A percentile compares a stretch with the other conserved stretches of the same genome.
These are phyloP conservation scores for Zaprionus obscuricornis DNA, from an alignment of 2,888 invertebrate genomes.

Conservation along the genomic window DNA sequence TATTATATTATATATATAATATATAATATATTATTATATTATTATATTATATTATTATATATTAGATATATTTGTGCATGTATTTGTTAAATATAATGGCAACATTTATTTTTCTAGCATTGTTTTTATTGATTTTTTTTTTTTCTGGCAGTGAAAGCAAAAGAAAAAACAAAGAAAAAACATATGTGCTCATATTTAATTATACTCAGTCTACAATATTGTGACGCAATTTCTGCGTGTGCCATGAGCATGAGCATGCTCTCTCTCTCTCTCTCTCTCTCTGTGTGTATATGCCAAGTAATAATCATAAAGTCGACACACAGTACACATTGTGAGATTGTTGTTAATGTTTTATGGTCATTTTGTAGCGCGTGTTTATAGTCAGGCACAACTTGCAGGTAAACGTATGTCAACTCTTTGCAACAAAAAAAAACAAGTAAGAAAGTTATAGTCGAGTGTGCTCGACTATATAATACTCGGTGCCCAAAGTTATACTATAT, in stretches of 20 bases:
- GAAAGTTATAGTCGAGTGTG: too few relatives aligned
- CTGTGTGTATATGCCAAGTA: slow-evolving; percentile 24
- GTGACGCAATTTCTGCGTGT: slow-evolving; percentile 34
- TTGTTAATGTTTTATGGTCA: slow-evolving; percentile 61
- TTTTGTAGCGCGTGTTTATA: slow-evolving; percentile 44
- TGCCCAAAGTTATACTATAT: too few relatives aligned
- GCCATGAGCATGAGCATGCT: not conserved
- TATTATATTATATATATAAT: too few relatives aligned
- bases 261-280: slow-evolving; percentile 2
- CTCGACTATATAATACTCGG: too few relatives aligned
- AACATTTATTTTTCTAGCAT: slow-evolving; percentile 26
- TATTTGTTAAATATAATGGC: slow-evolving; percentile 49
- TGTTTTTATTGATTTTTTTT: slow-evolving; percentile 64
- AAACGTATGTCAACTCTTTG: slow-evolving; percentile 10
- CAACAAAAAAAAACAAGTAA: too few relatives aligned
- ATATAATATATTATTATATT: too few relatives aligned
- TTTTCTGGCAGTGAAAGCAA: slow-evolving; percentile 46
- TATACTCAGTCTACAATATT: slow-evolving; percentile 52
- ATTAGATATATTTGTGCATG: too few relatives aligned
- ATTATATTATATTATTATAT: too few relatives aligned
- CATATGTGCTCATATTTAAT: slow-evolving; percentile 70
- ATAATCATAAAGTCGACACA: slow-evolving; percentile 46
- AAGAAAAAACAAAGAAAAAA: slow-evolving; percentile 52
- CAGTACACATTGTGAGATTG: slow-evolving; percentile 31
- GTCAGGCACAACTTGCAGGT: too few relatives aligned